Evolutionary conservation across 2,113 vertebrate species (phyloP).

Genomic region (Trochalopteron elliotii): DNA sequence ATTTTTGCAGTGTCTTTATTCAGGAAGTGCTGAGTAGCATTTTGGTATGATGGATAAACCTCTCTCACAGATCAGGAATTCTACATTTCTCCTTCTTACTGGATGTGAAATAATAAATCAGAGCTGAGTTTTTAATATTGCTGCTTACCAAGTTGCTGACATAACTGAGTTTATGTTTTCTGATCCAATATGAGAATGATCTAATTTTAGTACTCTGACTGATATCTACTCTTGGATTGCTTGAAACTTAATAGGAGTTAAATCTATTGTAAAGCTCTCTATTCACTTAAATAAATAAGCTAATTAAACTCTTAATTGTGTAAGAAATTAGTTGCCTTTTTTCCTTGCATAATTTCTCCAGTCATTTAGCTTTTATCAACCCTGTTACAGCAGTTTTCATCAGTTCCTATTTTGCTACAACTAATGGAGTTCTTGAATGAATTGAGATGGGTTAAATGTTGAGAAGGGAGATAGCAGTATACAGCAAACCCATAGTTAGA

Average conservation of each 20-base stretch:
- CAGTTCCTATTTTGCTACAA: slow-evolving; percentile 13
- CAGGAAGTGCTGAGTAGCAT: background rate
- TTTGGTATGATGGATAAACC: background rate
- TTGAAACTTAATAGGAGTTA: background rate
- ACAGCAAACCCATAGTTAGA: background rate
- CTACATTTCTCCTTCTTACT: background rate
- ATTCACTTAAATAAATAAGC: slow-evolving; percentile 42
- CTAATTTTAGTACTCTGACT: background rate
- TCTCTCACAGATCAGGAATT: background rate
- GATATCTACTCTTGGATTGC: background rate
- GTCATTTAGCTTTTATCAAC: slow-evolving; percentile 4
- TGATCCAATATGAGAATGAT: background rate
- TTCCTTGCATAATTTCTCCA: background rate
- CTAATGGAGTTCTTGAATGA: slow-evolving; percentile 1
- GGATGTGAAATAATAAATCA: background rate
- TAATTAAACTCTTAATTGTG: slow-evolving; percentile 41
- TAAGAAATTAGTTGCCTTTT: slow-evolving; percentile 15
- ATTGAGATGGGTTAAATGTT: background rate
- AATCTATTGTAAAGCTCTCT: slow-evolving; percentile 3
- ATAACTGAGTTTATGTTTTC: background rate
- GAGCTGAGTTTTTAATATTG: background rate
- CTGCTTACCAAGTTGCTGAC: background rate
- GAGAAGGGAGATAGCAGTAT: background rate
- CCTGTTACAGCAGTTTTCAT: slow-evolving; percentile 11
- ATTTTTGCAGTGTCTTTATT: background rate